Conservation (phyloP, 2,888 invertebrate genomes). For the Hydroisotoma schaefferi region DNA sequence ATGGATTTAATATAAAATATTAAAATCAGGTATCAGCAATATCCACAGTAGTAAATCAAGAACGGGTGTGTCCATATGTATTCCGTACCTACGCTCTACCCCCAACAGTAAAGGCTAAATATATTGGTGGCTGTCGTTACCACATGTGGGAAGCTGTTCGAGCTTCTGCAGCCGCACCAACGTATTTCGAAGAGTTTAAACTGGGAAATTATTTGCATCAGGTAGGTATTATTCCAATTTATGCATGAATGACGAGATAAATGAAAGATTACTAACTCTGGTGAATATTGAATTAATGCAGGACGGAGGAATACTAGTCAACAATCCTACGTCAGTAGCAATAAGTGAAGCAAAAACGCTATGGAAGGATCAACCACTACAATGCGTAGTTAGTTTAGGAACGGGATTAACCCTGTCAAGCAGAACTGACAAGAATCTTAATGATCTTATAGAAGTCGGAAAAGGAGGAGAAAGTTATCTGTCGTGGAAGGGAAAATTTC, state of each 20-base stretch:
- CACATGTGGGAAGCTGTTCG: slow-evolving; percentile 78
- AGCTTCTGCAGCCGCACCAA: slow-evolving; percentile 87
- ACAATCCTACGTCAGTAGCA: slow-evolving; percentile 85
- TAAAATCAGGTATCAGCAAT: slow-evolving; percentile 65
- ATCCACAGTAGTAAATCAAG: slow-evolving; percentile 74
- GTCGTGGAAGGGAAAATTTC: slow-evolving; percentile 60
- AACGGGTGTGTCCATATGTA: slow-evolving; percentile 68
- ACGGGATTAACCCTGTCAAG: slow-evolving; percentile 55
- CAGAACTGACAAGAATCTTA: slow-evolving; percentile 31
- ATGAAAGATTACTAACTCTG: background rate
- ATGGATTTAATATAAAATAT: background rate
- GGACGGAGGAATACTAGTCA: slow-evolving; percentile 80
- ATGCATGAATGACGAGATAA: background rate
- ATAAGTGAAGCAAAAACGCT: slow-evolving; percentile 79
- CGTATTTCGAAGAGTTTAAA: slow-evolving; percentile 80
- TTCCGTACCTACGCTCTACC: slow-evolving; percentile 81
- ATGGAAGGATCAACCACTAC: slow-evolving; percentile 67
- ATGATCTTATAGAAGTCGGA: slow-evolving; percentile 23
- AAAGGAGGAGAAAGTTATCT: slow-evolving; percentile 22
- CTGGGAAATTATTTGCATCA: slow-evolving; percentile 67
- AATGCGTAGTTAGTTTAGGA: slow-evolving; percentile 78
- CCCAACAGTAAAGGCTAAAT: slow-evolving; percentile 64
- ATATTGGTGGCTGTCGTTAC: slow-evolving; percentile 67
- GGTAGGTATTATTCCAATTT: slow-evolving; percentile 51
- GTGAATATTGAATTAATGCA: background rate